These are phyloP conservation scores for Anodontia alba DNA, from an alignment of 2,888 invertebrate genomes.

Conservation along the genomic window DNA sequence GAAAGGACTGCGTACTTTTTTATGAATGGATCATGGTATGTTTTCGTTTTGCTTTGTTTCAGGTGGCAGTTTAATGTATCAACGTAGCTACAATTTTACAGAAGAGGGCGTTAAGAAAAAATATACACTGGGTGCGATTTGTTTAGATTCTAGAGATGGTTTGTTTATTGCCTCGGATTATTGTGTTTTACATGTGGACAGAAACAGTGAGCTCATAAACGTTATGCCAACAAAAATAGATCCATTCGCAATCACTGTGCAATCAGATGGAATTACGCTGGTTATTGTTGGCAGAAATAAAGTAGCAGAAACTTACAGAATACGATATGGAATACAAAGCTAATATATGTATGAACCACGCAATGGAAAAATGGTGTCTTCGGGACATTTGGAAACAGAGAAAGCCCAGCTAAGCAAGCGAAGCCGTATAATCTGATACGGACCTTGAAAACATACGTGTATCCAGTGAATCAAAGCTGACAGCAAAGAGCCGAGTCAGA, in stretches of 20 bases:
- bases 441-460: too few relatives aligned
- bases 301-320: constrained; percentile 7
- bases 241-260: not conserved
- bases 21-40: too few relatives aligned
- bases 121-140: not conserved
- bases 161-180: constrained; percentile 4
- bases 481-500: too few relatives aligned
- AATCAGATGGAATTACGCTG: not conserved
- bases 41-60: too few relatives aligned
- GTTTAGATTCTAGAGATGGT: not conserved
- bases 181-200: constrained; percentile 14
- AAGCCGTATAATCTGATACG: too few relatives aligned
- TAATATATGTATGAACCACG: not conserved
- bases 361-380: too few relatives aligned
- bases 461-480: too few relatives aligned
- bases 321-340: constrained; percentile 13
- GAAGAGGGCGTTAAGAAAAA: not conserved
- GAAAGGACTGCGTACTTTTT: too few relatives aligned
- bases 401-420: too few relatives aligned
- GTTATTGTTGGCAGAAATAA: constrained; percentile 14
- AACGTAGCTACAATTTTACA: not conserved
- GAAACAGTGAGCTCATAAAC: constrained; percentile 13
- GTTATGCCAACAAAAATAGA: constrained; percentile 17
- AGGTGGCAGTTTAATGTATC: constrained; percentile 2
- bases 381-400: too few relatives aligned